Conservation (phyloP, 1,140 invertebrate genomes). For the Antheraea mylitta region DNA sequence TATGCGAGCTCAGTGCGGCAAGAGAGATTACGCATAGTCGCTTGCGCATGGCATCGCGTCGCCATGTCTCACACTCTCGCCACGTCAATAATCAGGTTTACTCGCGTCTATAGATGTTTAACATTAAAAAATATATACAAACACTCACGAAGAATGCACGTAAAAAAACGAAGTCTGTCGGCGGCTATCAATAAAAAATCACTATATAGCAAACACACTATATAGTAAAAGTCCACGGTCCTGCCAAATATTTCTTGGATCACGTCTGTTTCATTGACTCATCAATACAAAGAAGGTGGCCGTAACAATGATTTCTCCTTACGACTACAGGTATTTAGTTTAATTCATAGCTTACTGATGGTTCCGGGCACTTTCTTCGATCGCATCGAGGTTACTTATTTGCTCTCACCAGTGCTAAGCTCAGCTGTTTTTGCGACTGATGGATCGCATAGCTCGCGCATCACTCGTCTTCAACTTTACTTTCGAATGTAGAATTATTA, state of each 20-base stretch:
- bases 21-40: too few relatives aligned
- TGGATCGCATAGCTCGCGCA: slow-evolving; percentile 37
- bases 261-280: slow-evolving; percentile 9
- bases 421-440: slow-evolving; percentile 31
- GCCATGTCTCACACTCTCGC: too few relatives aligned
- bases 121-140: too few relatives aligned
- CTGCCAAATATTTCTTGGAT: slow-evolving; percentile 1
- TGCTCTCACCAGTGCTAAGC: slow-evolving; percentile 45
- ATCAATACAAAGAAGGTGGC: slow-evolving; percentile 17
- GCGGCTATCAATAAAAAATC: too few relatives aligned
- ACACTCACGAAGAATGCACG: too few relatives aligned
- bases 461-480: slow-evolving; percentile 38
- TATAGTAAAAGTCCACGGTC: too few relatives aligned
- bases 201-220: too few relatives aligned
- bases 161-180: too few relatives aligned
- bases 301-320: slow-evolving; percentile 29
- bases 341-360: slow-evolving; percentile 49
- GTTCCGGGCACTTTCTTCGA: slow-evolving; percentile 57
- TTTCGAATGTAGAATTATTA: slow-evolving; percentile 30
- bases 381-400: slow-evolving; percentile 51
- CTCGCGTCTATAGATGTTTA: too few relatives aligned
- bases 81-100: too few relatives aligned
- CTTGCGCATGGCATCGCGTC: too few relatives aligned
- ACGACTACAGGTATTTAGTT: slow-evolving; percentile 33
- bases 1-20: too few relatives aligned